phyloP scores from a whole-genome alignment of 2,888 invertebrate genomes.

The Tuta absoluta region DNA sequence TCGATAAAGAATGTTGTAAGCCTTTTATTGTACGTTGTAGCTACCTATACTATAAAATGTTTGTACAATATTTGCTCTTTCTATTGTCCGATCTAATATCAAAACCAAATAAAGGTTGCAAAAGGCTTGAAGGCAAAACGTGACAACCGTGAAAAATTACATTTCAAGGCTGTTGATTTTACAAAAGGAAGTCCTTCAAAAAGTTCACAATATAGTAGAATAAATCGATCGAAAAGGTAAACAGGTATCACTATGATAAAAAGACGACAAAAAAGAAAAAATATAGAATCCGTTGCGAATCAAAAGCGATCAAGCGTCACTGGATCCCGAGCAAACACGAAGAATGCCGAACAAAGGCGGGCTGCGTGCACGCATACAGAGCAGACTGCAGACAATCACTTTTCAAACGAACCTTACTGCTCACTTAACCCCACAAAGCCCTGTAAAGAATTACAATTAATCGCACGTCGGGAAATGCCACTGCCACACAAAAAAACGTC shows the following conservation, averaged over 20 bases:
- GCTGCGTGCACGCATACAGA: conserved; percentile 58
- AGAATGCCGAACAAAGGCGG: conserved; percentile 49
- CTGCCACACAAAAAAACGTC: conserved; percentile 74
- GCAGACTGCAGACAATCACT: conserved; percentile 45
- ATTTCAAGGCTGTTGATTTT: conserved; percentile 7
- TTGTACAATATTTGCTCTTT: not conserved
- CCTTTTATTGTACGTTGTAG: not conserved
- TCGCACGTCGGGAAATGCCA: conserved; percentile 76
- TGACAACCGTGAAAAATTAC: conserved; percentile 25
- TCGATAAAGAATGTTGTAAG: not conserved
- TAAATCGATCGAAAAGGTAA: conserved; percentile 31
- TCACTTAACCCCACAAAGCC: conserved; percentile 79
- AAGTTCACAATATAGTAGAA: not conserved
- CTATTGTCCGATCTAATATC: not conserved
- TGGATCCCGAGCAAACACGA: conserved; percentile 49
- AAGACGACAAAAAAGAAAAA: conserved; percentile 16
- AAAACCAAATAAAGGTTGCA: conserved; percentile 13
- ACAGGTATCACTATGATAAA: conserved; percentile 36
- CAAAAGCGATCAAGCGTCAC: conserved; percentile 42
- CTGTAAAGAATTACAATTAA: conserved; percentile 79
- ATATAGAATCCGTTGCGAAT: conserved; percentile 46
- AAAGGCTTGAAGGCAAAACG: conserved; percentile 26
- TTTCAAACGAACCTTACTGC: conserved; percentile 67
- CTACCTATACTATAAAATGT: not conserved
- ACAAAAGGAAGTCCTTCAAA: conserved; percentile 17